Evolutionary conservation across 1,140 invertebrate genomes (phyloP).

Genomic region (Bicyclus anynana): DNA sequence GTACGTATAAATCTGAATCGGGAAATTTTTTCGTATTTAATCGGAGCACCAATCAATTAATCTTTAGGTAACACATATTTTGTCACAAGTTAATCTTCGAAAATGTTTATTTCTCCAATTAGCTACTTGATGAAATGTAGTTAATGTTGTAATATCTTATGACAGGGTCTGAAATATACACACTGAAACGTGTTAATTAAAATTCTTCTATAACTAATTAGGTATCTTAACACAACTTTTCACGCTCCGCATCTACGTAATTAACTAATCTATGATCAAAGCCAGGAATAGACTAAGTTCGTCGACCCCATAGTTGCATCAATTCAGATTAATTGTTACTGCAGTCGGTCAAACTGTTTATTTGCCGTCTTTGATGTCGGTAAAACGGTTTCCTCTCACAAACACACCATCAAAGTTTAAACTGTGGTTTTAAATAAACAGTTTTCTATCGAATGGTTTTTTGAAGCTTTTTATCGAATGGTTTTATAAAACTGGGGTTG

Average conservation of each 20-base stretch:
- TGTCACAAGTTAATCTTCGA: too few species aligned
- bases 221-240: not conserved
- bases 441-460: too few species aligned
- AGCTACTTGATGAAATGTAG: too few species aligned
- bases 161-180: too few species aligned
- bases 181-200: not conserved
- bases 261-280: slow-evolving; percentile 32
- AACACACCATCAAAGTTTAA: not conserved
- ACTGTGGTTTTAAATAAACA: slow-evolving; percentile 1
- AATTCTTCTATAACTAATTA: slow-evolving; percentile 6
- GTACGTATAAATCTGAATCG: too few species aligned
- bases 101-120: too few species aligned
- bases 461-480: not conserved
- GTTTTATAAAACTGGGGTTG: not conserved
- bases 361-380: slow-evolving; percentile 32
- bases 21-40: too few species aligned
- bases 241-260: slow-evolving; percentile 9
- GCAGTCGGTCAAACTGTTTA: slow-evolving; percentile 56
- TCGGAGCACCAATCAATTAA: too few species aligned
- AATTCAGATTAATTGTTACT: slow-evolving; percentile 62
- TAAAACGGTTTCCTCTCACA: slow-evolving; percentile 12
- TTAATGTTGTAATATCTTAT: too few species aligned
- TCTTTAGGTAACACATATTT: too few species aligned
- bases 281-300: slow-evolving; percentile 46
- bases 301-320: slow-evolving; percentile 52